Percentiles rank a stretch among this genome's conserved stretches.
Evolutionary conservation across 64 coral and sea anemone genomes (phyloP).

Genomic region (Hydrozoanthus tunicans): DNA sequence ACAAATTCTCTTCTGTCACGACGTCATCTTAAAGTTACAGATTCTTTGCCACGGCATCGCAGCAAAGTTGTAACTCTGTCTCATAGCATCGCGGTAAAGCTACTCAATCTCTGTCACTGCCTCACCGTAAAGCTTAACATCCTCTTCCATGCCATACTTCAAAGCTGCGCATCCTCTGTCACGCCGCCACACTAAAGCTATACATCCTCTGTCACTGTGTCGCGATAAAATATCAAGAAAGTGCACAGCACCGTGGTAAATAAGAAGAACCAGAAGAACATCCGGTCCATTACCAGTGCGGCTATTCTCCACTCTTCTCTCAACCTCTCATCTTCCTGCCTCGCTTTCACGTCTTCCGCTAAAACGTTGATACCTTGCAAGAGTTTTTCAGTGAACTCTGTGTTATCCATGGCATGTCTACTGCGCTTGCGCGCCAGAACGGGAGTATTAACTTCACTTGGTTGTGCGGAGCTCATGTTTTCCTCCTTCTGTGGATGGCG

Average conservation of each 20-base stretch:
- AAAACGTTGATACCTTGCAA: slow-evolving; percentile 86
- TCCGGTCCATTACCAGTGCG: slow-evolving; percentile 58
- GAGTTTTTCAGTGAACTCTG: slow-evolving; percentile 78
- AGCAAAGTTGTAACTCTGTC: no score
- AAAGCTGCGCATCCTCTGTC: no score
- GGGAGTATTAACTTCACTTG: slow-evolving; percentile 76
- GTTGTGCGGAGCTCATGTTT: not conserved
- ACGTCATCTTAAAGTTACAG: no score
- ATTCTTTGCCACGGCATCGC: no score
- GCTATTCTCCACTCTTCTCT: slow-evolving; percentile 89
- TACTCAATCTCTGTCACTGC: no score
- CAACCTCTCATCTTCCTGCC: slow-evolving; percentile 85
- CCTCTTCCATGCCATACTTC: no score
- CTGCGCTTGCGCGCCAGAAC: slow-evolving; percentile 67
- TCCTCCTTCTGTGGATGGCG: not conserved
- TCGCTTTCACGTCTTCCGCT: slow-evolving; percentile 82
- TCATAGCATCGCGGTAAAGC: no score
- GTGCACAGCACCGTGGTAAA: slow-evolving; percentile 44
- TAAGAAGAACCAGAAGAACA: slow-evolving; percentile 50
- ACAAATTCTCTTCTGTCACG: no score
- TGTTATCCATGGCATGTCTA: slow-evolving; percentile 58
- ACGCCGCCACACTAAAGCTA: no score
- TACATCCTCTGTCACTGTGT: not conserved
- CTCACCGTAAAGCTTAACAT: no score
- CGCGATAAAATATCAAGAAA: slow-evolving; percentile 46